Evolutionary conservation across 92 coral and sea anemone genomes (phyloP), one percentile per base, ranked within the genome.

Genomic region (Actinostola sp.): DNA sequence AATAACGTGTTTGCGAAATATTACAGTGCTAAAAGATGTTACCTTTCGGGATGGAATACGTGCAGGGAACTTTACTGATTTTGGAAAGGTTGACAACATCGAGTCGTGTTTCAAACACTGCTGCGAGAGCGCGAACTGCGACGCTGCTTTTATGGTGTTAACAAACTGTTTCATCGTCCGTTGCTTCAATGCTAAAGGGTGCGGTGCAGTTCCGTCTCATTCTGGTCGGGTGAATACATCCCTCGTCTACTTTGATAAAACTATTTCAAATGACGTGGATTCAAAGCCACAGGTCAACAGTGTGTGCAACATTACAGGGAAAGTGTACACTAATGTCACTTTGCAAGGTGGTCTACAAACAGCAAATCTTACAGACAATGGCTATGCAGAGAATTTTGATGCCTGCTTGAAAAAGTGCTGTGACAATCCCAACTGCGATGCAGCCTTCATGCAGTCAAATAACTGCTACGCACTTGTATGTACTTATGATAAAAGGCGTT

Each of bases 61-160:
- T 17, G 97, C 98, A 12, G 98, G 98, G 21, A 92, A 94, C 66
- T 94, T 91, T 57, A 92, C 97, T 8, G 93, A 94, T 46, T 88
- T 88, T 50, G 98, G 98, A 23, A 84, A 72, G 31, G 98, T 94
- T 1, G 82, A 66, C n/a, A 64, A 80, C 70, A 76, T 88, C 41
- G 82, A 92, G 52, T 63, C 82, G 4, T 94, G 98, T 48, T 89
- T 89, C 33, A 89, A 76, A 33, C 79, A 76, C 59, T 94, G 98
- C 66, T 94, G 98, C 71, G 77, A 81, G 13, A 82, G 81, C 64
- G 74, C 81, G 53, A 77, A 82, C 21, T 94, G 98, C 61, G 98
- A 93, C 75, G 91, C 97, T 21, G 97, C 97, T 3, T 91, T 94
- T 62, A 88, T 94, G 98, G 91, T 94, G 28, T 69, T 87, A 7